Base-by-base conservation (phyloP, 2,797 vertebrate genomes). In the Ctenosaura bakeri region DNA sequence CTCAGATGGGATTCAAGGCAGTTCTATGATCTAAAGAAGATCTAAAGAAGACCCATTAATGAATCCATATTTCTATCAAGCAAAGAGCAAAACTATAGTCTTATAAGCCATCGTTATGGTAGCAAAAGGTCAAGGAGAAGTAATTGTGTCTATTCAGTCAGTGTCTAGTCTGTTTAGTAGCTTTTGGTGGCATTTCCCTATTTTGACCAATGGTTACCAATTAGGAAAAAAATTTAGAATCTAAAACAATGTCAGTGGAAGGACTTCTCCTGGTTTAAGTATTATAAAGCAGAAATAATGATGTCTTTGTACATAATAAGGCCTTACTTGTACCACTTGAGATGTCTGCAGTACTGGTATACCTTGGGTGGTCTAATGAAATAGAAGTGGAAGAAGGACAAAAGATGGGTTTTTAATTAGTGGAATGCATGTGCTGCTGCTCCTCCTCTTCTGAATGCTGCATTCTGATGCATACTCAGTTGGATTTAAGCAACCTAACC, bases 121-220 rank as follows among this genome's bases (percentile, higher is more conserved):
- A 42, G 56, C 54, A 78, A 38, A 73, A 64, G 56, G 32, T 89
- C 59, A 32, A 54, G 88, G 74, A 50, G 9, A 42, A 79, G 22
- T 89, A 84, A 89, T 84, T 83, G 56, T 83, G 29, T 62, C 56
- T 77, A 77, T 77, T 83, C 54, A 77, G 18, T 59, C 42, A 29
- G 29, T 26, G 32, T 13, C 73, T 84, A 77, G 35, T 77, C 32
- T 35, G 35, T 89, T 64, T 77, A 62, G 42, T 42, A 35, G 88
- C 4, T 77, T 77, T 73, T 66, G 42, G 4, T 89, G 69, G 81
- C 38, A 74, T 77, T 89, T 77, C 52, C 54, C 29, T 66, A 1
- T 56, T 90, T 90, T 83, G 76, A 22, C 85, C 18, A 77, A 35
- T 83, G 32, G 26, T 73, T 90, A 77, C 56, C 62, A 59, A 83